A percentile compares a stretch with the other conserved stretches of the same genome.
These are phyloP conservation scores for Odontomyia ornata DNA, from an alignment of 2,888 invertebrate species.

Conservation along the genomic window DNA sequence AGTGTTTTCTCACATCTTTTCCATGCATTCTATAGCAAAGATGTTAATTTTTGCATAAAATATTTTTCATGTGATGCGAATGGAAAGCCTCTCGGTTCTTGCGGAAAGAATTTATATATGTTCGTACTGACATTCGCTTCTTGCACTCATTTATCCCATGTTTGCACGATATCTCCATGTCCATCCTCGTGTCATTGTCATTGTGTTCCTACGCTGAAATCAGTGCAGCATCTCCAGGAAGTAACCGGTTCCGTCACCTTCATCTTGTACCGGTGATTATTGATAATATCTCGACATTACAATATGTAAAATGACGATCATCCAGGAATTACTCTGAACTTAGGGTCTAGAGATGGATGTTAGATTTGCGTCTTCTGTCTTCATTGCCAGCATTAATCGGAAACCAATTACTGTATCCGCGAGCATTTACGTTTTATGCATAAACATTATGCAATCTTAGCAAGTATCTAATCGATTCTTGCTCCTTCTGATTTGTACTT, in stretches of 20 bases:
- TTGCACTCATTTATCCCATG: too few species aligned
- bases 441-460: conserved; percentile 25
- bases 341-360: background rate
- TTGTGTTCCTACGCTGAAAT: background rate
- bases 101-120: too few species aligned
- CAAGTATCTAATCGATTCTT: conserved; percentile 30
- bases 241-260: conserved; percentile 22
- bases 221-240: background rate
- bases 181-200: too few species aligned
- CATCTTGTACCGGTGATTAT: background rate
- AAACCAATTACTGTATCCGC: conserved; percentile 35
- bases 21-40: too few species aligned
- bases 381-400: background rate
- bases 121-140: too few species aligned
- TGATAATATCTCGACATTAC: conserved; percentile 13
- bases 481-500: background rate
- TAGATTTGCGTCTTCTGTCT: background rate
- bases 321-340: conserved; percentile 31
- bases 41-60: too few species aligned
- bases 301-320: conserved; percentile 23
- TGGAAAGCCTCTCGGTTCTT: too few species aligned
- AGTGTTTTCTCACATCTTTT: too few species aligned
- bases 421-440: conserved; percentile 22
- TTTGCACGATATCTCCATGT: too few species aligned
- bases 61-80: too few species aligned